phyloP scores from a whole-genome alignment of 2,888 invertebrate species.

The Aporophyla nigra region DNA sequence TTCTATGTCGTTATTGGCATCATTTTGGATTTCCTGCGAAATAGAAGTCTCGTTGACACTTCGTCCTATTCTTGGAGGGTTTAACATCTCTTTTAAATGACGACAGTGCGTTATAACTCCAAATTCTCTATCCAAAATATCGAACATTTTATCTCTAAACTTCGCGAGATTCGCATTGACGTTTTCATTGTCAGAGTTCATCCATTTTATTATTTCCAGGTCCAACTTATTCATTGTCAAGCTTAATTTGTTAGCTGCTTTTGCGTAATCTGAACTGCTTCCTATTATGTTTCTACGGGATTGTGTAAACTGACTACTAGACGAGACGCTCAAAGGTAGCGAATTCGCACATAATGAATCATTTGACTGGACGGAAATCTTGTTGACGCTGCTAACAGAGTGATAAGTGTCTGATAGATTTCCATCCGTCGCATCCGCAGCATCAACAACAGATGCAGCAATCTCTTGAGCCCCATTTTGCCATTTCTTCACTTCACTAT shows the following conservation, averaged over 20 bases:
- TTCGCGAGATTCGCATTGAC: constrained; percentile 54
- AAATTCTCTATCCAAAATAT: constrained; percentile 73
- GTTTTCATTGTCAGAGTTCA: constrained; percentile 69
- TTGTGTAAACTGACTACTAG: constrained; percentile 41
- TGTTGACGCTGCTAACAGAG: constrained; percentile 38
- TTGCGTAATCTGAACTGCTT: constrained; percentile 32
- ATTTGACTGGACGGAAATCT: constrained; percentile 30
- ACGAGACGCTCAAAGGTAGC: constrained; percentile 69
- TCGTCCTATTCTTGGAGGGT: constrained; percentile 9
- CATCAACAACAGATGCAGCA: not conserved
- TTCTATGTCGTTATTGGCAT: not conserved
- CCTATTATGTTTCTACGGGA: constrained; percentile 4
- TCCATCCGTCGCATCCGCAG: constrained; percentile 10
- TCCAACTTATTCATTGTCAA: constrained; percentile 72
- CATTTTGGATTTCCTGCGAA: not conserved
- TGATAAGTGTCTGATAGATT: constrained; percentile 49
- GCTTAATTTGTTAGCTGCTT: constrained; percentile 68
- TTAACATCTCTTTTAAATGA: constrained; percentile 61
- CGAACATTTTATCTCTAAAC: constrained; percentile 70
- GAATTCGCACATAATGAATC: constrained; percentile 50
- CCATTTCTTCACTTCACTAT: constrained; percentile 48
- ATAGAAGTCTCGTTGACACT: constrained; percentile 1
- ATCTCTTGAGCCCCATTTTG: constrained; percentile 13
- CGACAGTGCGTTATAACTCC: constrained; percentile 70
- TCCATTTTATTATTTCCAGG: constrained; percentile 76